Evolutionary conservation across 1,140 invertebrate species (phyloP), one percentile per base, ranked within the genome.

Genomic region (Drosophila lacertosa): DNA sequence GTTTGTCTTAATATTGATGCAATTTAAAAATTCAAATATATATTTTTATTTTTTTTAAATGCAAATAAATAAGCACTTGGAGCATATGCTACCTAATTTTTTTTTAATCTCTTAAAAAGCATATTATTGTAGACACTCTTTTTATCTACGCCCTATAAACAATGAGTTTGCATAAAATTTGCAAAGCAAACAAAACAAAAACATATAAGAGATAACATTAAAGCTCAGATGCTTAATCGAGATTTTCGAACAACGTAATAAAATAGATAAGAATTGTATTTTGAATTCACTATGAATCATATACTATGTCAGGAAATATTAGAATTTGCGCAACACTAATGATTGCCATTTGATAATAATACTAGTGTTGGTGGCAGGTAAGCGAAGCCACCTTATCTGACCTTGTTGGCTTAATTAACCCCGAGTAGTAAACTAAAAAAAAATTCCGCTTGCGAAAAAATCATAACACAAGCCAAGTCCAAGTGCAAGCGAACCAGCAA

Each of bases 401-500:
- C 50, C 66, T 48, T 57, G 3, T 57, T 57, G 29, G 13, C 24
- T 47, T 35, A 59, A 45, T 29, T 35, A 45, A 58, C 22, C 10
- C 18, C 16, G 6, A 13, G 11, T 20, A n/a, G 2, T 2, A 20
- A 5, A 20, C 20, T 40, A 10, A 51, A 9, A 60, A 63, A 26
- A 55, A 44, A 65, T 67, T 80, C 26, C 50, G 35, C 37, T 54
- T 42, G 39, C 15, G 22, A 13, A 39, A 13, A 39, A 67, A 10
- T 15, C 11, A 40, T 66, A 74, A 32, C 39, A 55, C n/a, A n/a
- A n/a, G n/a, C n/a, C n/a, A n/a, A n/a, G n/a, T 47, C 62, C 39
- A 9, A 4, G 45, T 39, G 44, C 22, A 48, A 26, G 29, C 3
- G n/a, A 37, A 24, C 37, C 59, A 40, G 24, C 51, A 60, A n/a